Percentiles rank a stretch among this genome's conserved stretches.
phyloP scores from a whole-genome alignment of 2,113 vertebrate genomes.

The Trachemys scripta region DNA sequence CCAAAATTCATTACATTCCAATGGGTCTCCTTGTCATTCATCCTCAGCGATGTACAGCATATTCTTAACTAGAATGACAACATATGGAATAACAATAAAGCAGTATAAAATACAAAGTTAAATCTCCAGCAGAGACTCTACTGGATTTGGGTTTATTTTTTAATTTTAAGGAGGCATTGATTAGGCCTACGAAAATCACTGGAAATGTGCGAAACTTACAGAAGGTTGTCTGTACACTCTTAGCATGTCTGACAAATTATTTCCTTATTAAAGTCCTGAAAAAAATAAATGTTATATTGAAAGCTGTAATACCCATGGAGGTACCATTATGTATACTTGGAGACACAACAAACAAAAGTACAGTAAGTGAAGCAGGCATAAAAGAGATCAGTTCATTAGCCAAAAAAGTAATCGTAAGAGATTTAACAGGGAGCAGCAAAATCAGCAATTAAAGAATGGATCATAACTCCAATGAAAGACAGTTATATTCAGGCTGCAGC shows the following conservation, averaged over 20 bases:
- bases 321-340: not conserved
- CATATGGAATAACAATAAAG: not conserved
- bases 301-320: not conserved
- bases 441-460: not conserved
- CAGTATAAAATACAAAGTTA: not conserved
- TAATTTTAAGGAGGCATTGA: not conserved
- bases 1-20: not conserved
- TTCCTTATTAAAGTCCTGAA: not conserved
- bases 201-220: not conserved
- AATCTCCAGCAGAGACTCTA: not conserved
- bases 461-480: not conserved
- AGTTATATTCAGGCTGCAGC: not conserved
- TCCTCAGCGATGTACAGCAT: not conserved
- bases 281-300: not conserved
- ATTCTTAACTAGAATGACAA: not conserved
- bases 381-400: not conserved
- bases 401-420: not conserved
- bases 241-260: not conserved
- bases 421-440: not conserved
- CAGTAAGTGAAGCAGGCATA: not conserved
- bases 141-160: not conserved
- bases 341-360: not conserved
- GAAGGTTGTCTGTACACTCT: not conserved
- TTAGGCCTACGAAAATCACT: not conserved
- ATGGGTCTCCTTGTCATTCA: not conserved